Evolutionary conservation across 1,140 invertebrate species (phyloP), one percentile per base, ranked within the genome.

Genomic region (Capitella teleta): DNA sequence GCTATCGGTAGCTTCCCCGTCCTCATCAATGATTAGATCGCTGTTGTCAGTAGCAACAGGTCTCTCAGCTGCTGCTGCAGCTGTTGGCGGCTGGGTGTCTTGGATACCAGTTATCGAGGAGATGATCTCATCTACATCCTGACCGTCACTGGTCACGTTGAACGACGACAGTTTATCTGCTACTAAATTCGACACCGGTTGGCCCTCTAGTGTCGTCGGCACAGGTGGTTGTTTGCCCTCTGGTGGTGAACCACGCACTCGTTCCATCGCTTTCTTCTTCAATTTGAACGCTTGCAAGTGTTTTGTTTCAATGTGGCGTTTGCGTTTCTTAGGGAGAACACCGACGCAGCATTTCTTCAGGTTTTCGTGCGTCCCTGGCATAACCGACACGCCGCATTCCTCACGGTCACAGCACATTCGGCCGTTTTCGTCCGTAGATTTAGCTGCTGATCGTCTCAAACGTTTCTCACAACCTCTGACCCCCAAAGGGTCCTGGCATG

Each of bases 301-400:
- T 28, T 66, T 63, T 16, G 50, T 57, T 42, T 64, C 63, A 54
- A 68, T 61, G 53, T 68, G 66, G 14, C 58, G 54, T 38, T 66
- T 67, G 12, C 66, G 56, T 42, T 67, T 67, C 51, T 68, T 68
- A 5, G 66, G 66, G 19, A 66, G 48, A 10, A 68, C 61, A 14
- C 63, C 56, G 57, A 55, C 62, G 52, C 66, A 68, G 49, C 66
- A 68, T 40, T 66, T 64, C 32, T 63, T 58, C 4, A 58, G 57
- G 18, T 51, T 37, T 48, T 61, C 58, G 43, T 62, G 60, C 19
- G 62, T 60, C 2, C 59, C 57, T 3, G 61, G 61, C 43, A 61
- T 62, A 6, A 62, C 52, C 4, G 57, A 61, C n/a, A 63, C 57
- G 5, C 59, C 55, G 55, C 63, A 66, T 26, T 57, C 55, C 44